phyloP scores from a whole-genome alignment of 2,888 invertebrate species.

The Pemphredon lugubris region DNA sequence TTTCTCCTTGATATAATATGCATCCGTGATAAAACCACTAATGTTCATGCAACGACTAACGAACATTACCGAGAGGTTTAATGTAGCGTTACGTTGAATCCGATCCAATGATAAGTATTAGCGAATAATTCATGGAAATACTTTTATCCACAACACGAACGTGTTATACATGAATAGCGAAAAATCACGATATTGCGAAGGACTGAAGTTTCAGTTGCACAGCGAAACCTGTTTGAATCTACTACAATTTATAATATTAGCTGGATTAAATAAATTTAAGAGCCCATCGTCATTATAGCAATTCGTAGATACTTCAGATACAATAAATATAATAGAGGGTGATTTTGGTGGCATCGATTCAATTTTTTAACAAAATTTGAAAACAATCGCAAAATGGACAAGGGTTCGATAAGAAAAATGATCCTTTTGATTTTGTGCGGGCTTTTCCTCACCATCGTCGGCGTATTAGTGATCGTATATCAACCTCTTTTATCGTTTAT shows the following conservation, averaged over 20 bases:
- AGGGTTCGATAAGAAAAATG: not conserved
- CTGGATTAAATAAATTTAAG: too few species aligned
- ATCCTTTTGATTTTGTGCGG: constrained; percentile 3
- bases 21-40: too few species aligned
- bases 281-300: too few species aligned
- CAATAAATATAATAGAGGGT: too few species aligned
- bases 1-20: too few species aligned
- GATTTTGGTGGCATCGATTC: too few species aligned
- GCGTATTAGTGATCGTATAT: not conserved
- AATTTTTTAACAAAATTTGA: too few species aligned
- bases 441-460: not conserved
- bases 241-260: too few species aligned
- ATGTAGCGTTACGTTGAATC: not conserved
- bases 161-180: not conserved
- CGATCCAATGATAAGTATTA: not conserved
- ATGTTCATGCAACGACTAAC: too few species aligned
- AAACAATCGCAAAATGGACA: not conserved
- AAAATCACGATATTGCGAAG: not conserved
- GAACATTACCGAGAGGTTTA: too few species aligned
- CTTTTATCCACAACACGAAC: not conserved
- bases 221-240: too few species aligned
- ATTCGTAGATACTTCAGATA: too few species aligned
- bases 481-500: not conserved
- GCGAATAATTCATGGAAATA: not conserved
- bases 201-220: not conserved